Conservation (phyloP, 2,888 invertebrate genomes). For the Chrysolina americana region DNA sequence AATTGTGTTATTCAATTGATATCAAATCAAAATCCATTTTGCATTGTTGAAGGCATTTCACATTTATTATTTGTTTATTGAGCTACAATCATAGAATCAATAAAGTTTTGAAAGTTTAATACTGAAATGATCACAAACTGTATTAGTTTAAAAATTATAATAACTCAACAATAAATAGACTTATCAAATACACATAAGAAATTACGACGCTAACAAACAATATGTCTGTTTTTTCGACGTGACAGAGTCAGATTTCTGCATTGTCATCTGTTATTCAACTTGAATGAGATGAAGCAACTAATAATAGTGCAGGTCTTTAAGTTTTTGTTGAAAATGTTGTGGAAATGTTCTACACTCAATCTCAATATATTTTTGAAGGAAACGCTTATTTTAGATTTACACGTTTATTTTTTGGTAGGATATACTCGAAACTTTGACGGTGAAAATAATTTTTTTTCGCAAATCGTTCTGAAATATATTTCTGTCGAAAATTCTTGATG, state of each 20-base stretch:
- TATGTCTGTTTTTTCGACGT: neutral
- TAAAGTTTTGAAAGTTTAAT: slow-evolving; percentile 44
- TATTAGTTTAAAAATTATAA: slow-evolving; percentile 8
- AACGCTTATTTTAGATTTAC: slow-evolving; percentile 55
- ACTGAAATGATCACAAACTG: slow-evolving; percentile 43
- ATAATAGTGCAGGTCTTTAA: neutral
- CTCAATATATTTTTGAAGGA: slow-evolving; percentile 59
- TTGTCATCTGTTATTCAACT: neutral
- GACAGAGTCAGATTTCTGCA: slow-evolving; percentile 43
- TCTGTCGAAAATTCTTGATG: too few species aligned
- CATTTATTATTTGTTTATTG: slow-evolving; percentile 56
- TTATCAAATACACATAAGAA: slow-evolving; percentile 32
- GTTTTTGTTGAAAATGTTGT: slow-evolving; percentile 3
- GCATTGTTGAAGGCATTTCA: slow-evolving; percentile 66
- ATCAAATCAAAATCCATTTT: slow-evolving; percentile 57
- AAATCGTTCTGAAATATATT: neutral
- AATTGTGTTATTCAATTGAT: neutral
- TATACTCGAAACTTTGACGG: slow-evolving; percentile 22
- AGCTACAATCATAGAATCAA: slow-evolving; percentile 57
- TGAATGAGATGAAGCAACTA: neutral
- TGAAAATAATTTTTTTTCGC: neutral
- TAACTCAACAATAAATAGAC: slow-evolving; percentile 18
- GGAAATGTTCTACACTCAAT: slow-evolving; percentile 41
- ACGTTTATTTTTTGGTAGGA: slow-evolving; percentile 16
- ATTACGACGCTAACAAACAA: neutral